Base-by-base conservation (phyloP, 2,113 vertebrate genomes). In the Toxotes jaculatrix region DNA sequence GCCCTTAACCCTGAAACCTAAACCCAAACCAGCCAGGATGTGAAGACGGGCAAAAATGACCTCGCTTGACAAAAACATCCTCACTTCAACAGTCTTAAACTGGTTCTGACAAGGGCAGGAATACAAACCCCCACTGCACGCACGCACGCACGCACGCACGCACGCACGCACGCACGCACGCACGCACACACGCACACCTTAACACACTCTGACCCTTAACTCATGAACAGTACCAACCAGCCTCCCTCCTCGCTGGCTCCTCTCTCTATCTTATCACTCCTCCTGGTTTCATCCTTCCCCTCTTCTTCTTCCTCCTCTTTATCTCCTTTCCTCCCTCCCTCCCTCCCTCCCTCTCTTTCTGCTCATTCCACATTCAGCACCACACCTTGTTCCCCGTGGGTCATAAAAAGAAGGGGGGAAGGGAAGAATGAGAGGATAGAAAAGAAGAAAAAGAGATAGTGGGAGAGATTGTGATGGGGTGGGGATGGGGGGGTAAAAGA, bases 281-380 rank as follows among this genome's bases (percentile, higher is more conserved):
- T 68, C 64, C 65, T 62, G 67, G 21, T 87, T 89, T 84, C 67
- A 88, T 69, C 69, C 76, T 27, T 27, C 27, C 27, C 27, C 27
- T 27, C 27, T 27, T 27, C 27, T 27, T 27, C 27, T 27, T 27
- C 27, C 27, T 27, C 27, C 27, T 27, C 27, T 27, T 27, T 27
- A 27, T 27, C 27, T 27, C 27, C 27, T 27, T 27, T 27, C 27
- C 27, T 27, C 27, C 27, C 27, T 27, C 27, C 27, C 27, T 27
- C 27, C 27, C 27, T 27, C 27, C 27, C 27, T 27, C 27, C 27
- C 27, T 27, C 27, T 27, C 73, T 64, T 71, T 85, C 45, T 5
- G 38, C 88, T 95, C 94, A 96, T 97, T 96, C 95, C 93, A 93
- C 94, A 97, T 97, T 96, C 96, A 89, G 87, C 91, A 93, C 94